Evolutionary conservation across 2,797 vertebrate species (phyloP), one percentile per base, ranked within the genome.

Genomic region (Somateria mollissima): DNA sequence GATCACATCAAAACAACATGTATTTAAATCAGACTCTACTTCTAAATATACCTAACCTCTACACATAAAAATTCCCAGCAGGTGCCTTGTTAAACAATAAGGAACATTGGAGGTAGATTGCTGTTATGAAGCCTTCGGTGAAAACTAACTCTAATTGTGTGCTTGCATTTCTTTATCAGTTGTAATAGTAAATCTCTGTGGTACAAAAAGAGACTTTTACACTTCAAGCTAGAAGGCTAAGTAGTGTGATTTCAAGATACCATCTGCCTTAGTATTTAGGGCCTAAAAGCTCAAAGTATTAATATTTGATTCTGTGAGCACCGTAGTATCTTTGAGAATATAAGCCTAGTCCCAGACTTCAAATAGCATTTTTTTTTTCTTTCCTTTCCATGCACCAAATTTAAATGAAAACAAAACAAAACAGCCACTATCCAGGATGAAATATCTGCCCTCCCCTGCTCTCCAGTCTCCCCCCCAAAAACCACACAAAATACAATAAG

Each of bases 51-150:
- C 72, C 53, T 57, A 92, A 74, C 81, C 62, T 95, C 84, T 51
- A 74, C 78, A 89, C 81, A 77, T 49, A 82, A 89, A 93, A 92
- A 27, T 32, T 89, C 93, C 36, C 96, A 96, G 96, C 94, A 97
- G 93, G 92, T 96, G 84, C 69, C 87, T 95, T 73, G 90, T 96
- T 97, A 95, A 96, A 95, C 92, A 95, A 92, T 89, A 89, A 89
- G 81, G 81, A 95, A 41, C 95, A 83, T 49, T 71, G 89, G 86
- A 94, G 81, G 90, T 54, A 93, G 75, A 93, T 92, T 90, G 81
- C 78, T 87, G 92, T 54, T 92, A 70, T 12, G 45, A 69, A 96
- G 61, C 86, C 78, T 84, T 92, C 0, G 0, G 49, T 95, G 75
- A 79, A 92, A 95, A 57, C 66, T 11, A 67, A 64, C 61, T 67